These are phyloP conservation scores for Chlamydotis undulata DNA, from an alignment of 2,113 vertebrate species.

Conservation along the genomic window DNA sequence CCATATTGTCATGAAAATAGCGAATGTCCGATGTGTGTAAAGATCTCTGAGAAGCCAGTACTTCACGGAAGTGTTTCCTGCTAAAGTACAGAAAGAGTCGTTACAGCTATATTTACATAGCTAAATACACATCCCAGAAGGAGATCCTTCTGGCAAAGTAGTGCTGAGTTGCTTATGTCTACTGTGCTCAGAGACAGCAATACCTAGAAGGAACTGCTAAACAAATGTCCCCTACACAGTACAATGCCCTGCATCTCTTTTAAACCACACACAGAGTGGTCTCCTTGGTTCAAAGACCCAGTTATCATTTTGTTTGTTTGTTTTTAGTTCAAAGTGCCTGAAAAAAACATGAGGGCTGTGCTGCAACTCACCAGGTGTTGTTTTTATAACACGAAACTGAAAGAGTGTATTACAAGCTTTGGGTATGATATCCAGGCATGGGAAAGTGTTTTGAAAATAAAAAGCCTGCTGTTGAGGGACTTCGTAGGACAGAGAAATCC, in stretches of 20 bases:
- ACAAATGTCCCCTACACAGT: not conserved
- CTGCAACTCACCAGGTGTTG: not conserved
- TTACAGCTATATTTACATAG: not conserved
- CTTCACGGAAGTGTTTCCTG: not conserved
- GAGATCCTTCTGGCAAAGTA: not conserved
- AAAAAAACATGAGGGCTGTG: not conserved
- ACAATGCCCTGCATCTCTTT: not conserved
- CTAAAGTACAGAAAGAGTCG: not conserved
- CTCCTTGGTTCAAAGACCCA: not conserved
- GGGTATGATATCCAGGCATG: not conserved
- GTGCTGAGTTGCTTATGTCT: not conserved
- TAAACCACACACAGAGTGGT: not conserved
- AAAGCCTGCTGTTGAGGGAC: not conserved
- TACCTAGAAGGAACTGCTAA: not conserved
- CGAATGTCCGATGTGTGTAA: not conserved
- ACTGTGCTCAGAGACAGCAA: not conserved
- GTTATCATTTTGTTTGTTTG: not conserved
- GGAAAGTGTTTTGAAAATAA: conserved; percentile 3
- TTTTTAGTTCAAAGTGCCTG: not conserved
- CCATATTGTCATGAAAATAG: not conserved
- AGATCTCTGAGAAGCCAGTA: not conserved
- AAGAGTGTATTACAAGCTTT: not conserved
- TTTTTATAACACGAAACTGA: conserved; percentile 2
- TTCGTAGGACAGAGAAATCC: not conserved
- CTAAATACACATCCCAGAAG: not conserved